phyloP scores from a whole-genome alignment of 2,113 vertebrate genomes.

The Zeus faber region DNA sequence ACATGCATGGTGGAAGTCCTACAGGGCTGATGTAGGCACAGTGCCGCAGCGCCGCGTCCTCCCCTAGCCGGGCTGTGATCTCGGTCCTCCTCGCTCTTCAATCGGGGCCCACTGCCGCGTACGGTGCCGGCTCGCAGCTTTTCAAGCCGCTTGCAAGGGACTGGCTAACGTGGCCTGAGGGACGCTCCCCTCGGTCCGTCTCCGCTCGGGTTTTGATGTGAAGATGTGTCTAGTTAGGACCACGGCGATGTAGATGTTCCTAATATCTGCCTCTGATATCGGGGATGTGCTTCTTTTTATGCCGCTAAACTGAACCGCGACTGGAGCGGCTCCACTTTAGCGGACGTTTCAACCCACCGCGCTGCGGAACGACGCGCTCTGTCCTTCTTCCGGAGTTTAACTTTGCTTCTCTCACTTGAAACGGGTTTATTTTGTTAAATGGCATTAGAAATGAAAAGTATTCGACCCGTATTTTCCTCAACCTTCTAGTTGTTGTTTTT shows the following conservation, averaged over 20 bases:
- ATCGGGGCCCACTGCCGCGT: slow-evolving; percentile 66
- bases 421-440: too few species aligned
- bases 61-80: slow-evolving; percentile 67
- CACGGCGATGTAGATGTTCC: too few species aligned
- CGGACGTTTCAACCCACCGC: too few species aligned
- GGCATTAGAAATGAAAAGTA: too few species aligned
- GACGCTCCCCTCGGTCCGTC: slow-evolving; percentile 65
- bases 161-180: slow-evolving; percentile 70
- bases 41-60: slow-evolving; percentile 59
- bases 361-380: too few species aligned
- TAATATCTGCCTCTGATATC: too few species aligned
- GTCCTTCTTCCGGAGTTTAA: too few species aligned
- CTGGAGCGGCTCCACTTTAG: too few species aligned
- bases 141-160: slow-evolving; percentile 73
- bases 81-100: slow-evolving; percentile 69
- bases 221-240: slow-evolving; percentile 57
- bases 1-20: slow-evolving; percentile 61
- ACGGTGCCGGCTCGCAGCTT: slow-evolving; percentile 66
- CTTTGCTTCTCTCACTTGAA: too few species aligned
- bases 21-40: slow-evolving; percentile 69
- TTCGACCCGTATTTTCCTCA: too few species aligned
- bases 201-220: slow-evolving; percentile 64
- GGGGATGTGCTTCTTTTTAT: slow-evolving; percentile 12
- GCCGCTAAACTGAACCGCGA: too few species aligned
- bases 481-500: too few species aligned